Conservation (phyloP, 2,888 invertebrate genomes). For the Tetanocera ferruginea region DNA sequence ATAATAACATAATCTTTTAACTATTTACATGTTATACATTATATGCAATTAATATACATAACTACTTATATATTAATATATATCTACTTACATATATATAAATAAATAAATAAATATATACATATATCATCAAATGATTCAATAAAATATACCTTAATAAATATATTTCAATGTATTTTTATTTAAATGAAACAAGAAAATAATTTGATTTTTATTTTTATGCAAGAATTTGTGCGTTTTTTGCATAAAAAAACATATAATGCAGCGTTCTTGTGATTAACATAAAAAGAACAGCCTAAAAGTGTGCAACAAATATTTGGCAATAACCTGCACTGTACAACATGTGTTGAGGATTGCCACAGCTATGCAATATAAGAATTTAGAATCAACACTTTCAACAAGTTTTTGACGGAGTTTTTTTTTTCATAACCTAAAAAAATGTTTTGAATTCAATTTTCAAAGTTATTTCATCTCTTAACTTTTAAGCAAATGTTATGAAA, state of each 20-base stretch:
- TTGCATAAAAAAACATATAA: background rate
- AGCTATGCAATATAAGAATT: too few relatives aligned
- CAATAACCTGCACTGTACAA: too few relatives aligned
- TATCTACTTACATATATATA: background rate
- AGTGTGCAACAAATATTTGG: background rate
- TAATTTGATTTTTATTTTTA: background rate
- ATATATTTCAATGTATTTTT: background rate
- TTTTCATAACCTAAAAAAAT: too few relatives aligned
- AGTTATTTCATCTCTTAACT: too few relatives aligned
- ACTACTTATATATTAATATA: conserved; percentile 4
- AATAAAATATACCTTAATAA: conserved; percentile 27
- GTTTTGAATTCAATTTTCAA: too few relatives aligned
- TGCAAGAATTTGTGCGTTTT: too few relatives aligned
- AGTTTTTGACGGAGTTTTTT: too few relatives aligned
- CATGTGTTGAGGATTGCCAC: too few relatives aligned
- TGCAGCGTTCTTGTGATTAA: background rate
- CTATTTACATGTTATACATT: conserved; percentile 15
- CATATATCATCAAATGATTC: conserved; percentile 37
- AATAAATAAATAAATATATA: conserved; percentile 14
- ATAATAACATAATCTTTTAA: background rate
- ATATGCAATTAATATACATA: conserved; percentile 13
- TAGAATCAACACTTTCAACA: too few relatives aligned
- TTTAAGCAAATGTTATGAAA: too few relatives aligned
- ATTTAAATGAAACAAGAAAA: background rate
- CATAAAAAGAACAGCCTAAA: background rate